Evolutionary conservation across 2,797 vertebrate genomes (phyloP).

Genomic region (Danionella dracula): DNA sequence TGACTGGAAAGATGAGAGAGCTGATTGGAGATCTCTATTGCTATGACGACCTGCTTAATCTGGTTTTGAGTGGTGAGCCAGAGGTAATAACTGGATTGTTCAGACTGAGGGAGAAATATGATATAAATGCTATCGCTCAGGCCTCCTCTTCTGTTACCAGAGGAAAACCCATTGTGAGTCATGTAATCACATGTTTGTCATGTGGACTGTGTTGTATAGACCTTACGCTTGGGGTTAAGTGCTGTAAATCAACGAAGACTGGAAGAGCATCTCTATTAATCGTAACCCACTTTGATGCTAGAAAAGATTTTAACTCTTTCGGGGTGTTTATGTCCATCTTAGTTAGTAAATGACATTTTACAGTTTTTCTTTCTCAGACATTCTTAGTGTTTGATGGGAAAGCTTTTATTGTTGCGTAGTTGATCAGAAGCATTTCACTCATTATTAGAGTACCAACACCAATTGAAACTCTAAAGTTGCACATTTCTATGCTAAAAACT

Average conservation of each 20-base stretch:
- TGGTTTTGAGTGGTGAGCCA: constrained; percentile 20
- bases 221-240: neutral
- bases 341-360: no score
- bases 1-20: constrained; percentile 12
- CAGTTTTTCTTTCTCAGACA: no score
- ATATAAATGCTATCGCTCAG: constrained; percentile 14
- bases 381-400: no score
- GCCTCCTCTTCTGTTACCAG: neutral
- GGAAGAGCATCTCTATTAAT: neutral
- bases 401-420: no score
- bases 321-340: no score
- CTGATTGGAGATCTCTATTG: constrained; percentile 6
- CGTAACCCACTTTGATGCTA: no score
- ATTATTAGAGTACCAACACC: no score
- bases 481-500: no score
- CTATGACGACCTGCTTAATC: constrained; percentile 29
- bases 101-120: constrained; percentile 19
- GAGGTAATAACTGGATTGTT: constrained; percentile 29
- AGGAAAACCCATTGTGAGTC: constrained; percentile 11
- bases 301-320: no score
- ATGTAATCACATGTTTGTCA: neutral
- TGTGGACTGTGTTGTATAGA: neutral
- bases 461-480: no score
- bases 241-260: neutral
- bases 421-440: no score